Evolutionary conservation across 2,797 vertebrate species (phyloP).

Genomic region (Muraenolepis orangiensis): DNA sequence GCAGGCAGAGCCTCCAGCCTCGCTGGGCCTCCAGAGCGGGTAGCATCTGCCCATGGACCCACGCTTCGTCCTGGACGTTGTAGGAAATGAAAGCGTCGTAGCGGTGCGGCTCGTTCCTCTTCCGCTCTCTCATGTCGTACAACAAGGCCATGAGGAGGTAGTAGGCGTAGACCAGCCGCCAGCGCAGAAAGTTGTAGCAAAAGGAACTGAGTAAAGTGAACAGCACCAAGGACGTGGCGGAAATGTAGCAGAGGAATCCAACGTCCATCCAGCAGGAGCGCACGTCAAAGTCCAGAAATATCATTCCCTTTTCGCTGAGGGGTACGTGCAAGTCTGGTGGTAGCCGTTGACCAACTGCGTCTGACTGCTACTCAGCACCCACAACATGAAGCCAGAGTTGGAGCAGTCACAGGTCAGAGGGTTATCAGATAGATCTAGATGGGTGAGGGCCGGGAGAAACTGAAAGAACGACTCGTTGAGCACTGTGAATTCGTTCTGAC

Average conservation of each 20-base stretch:
- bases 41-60: conserved; percentile 56
- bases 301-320: conserved; percentile 13
- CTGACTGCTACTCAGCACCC: conserved; percentile 38
- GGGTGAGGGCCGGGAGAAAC: conserved; percentile 15
- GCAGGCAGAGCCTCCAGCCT: conserved; percentile 64
- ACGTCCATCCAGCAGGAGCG: conserved; percentile 20
- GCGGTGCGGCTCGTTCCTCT: conserved; percentile 6
- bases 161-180: conserved; percentile 46
- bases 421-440: conserved; percentile 53
- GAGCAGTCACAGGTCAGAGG: conserved; percentile 60
- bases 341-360: conserved; percentile 50
- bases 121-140: conserved; percentile 42
- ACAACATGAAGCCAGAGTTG: conserved; percentile 50
- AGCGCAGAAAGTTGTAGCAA: conserved; percentile 50
- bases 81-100: conserved; percentile 69
- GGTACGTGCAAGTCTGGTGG: conserved; percentile 37
- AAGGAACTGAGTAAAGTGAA: conserved; percentile 40
- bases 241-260: conserved; percentile 48
- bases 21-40: conserved; percentile 58
- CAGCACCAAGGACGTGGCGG: conserved; percentile 30
- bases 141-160: conserved; percentile 52
- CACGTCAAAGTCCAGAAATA: conserved; percentile 45
- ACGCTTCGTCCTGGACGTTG: conserved; percentile 57
- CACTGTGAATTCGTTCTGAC: conserved; percentile 9
- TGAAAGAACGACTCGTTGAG: conserved; percentile 10